A percentile compares a stretch with the other conserved stretches of the same genome.
Evolutionary conservation across 2,888 invertebrate species (phyloP).

Genomic region (Flexamia atlantica): DNA sequence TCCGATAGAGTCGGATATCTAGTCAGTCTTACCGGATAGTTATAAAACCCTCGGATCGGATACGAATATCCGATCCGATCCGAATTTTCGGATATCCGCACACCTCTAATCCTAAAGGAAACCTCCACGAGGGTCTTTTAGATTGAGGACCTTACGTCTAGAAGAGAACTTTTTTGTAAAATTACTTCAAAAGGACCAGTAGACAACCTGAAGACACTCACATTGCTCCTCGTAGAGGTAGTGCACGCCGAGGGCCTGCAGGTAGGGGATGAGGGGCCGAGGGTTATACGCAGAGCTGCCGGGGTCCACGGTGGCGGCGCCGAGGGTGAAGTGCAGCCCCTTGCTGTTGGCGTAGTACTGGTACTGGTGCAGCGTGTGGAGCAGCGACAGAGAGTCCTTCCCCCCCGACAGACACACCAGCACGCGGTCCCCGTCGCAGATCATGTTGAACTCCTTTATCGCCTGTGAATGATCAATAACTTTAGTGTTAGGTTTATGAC

Average conservation of each 20-base stretch:
- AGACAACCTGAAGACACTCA: no score
- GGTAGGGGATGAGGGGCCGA: constrained; percentile 84
- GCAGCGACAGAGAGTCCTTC: constrained; percentile 88
- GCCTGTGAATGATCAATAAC: constrained; percentile 83
- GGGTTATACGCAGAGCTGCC: constrained; percentile 80
- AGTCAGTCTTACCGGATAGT: no score
- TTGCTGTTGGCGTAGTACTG: constrained; percentile 86
- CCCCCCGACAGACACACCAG: constrained; percentile 92
- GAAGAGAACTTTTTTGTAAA: no score
- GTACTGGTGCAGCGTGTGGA: constrained; percentile 91
- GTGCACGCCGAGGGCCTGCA: constrained; percentile 84
- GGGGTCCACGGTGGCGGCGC: constrained; percentile 85
- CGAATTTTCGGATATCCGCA: no score
- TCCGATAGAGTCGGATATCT: no score
- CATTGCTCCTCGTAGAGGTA: constrained; percentile 86
- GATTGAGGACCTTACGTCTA: no score
- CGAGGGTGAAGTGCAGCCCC: constrained; percentile 84
- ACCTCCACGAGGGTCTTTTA: no score
- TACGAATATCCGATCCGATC: no score
- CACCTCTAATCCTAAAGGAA: no score
- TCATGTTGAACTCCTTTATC: constrained; percentile 89
- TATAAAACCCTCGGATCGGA: no score
- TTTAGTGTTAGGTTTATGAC: no score
- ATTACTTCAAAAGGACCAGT: no score
- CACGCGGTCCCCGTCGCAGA: constrained; percentile 88